These are phyloP conservation scores for Erithacus rubecula DNA, from an alignment of 2,797 vertebrate genomes.

Conservation along the genomic window DNA sequence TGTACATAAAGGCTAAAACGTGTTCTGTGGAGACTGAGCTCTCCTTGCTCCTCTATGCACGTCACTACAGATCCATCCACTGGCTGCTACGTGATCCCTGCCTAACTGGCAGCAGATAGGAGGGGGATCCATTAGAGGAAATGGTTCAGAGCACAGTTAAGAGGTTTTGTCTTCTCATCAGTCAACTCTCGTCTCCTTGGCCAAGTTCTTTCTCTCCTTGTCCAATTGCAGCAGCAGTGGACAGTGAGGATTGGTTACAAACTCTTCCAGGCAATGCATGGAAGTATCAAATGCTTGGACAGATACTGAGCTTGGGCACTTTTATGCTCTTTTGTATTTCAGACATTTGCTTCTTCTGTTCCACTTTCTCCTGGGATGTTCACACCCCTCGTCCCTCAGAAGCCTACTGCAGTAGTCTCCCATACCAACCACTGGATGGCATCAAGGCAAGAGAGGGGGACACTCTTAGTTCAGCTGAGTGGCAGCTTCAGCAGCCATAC, in stretches of 20 bases:
- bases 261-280: neutral
- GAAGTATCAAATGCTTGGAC: neutral
- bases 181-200: neutral
- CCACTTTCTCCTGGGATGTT: rapidly evolving
- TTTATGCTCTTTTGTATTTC: neutral
- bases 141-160: neutral
- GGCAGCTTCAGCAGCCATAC: neutral
- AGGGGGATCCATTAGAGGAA: neutral
- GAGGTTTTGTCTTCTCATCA: neutral
- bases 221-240: neutral
- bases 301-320: neutral
- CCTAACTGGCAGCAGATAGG: neutral
- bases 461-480: neutral
- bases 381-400: neutral
- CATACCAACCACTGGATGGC: neutral
- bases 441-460: neutral
- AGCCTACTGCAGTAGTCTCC: neutral
- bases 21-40: neutral
- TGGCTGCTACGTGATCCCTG: neutral
- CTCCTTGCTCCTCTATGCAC: neutral
- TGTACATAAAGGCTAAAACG: neutral
- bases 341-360: neutral
- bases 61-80: rapidly evolving
- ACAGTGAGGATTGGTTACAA: neutral
- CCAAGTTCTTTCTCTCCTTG: neutral